Base-by-base conservation (phyloP, 2,888 invertebrate species). In the Agonum fuliginosum region DNA sequence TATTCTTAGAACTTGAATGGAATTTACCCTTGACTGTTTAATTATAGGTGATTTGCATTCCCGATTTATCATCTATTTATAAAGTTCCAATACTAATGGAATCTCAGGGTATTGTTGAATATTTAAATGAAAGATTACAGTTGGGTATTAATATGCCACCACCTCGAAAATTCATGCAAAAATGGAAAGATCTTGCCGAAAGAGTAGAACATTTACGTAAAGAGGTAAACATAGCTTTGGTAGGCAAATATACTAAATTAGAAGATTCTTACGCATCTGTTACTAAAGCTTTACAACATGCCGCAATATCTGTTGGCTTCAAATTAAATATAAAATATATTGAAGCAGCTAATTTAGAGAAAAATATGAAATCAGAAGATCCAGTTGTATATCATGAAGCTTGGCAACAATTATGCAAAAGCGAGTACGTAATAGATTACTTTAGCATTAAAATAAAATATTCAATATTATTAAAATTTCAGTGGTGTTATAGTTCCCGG, bases 181-280 rank as follows among this genome's bases (percentile, higher is more conserved):
- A 95, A 83, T 98, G 98, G 98, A 93, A 92, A 72, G 94, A 95
- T 82, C 88, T 99, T 22, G 96, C 97, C 0, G 93, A 95, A 81
- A 92, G 95, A 34, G 93, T 95, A 41, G 96, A 97, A 83, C 93
- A 93, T 81, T 88, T 97, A 6, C 91, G 94, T n/a, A 93, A 93
- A 83, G 93, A 93, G 84, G 95, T 98, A 0, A 93, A 91, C 79
- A 98, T 99, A 78, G 95, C 95, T 1, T 88, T 99, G 1, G 99
- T 99, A 1, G 99, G 99, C 3, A 99, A 99, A 88, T 99, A 99
- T 84, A 98, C 98, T 0, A 94, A 95, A 84, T 88, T 98, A 10
- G 95, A 97, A 84, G 99, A 99, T 88, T 94, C 99, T 0, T 99
- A 99, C 84, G 96, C 98, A 0, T 99, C 99, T 0, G 95, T 99